phyloP scores from a whole-genome alignment of 1,140 invertebrate genomes.

The Teleogryllus occipitalis region DNA sequence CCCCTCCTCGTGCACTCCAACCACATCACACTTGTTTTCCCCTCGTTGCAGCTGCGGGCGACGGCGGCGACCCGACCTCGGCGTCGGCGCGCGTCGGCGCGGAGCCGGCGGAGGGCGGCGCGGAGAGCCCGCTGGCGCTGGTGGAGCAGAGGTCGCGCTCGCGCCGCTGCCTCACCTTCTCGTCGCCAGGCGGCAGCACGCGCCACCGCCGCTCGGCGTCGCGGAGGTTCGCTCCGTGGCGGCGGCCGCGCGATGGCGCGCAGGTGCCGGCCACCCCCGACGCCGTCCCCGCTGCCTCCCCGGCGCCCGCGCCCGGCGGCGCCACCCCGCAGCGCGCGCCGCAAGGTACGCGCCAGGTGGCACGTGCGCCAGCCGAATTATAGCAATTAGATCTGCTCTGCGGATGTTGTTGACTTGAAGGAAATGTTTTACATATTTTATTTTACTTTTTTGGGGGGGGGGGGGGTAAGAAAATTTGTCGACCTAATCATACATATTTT shows the following conservation, averaged over 20 bases:
- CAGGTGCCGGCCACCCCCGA: not conserved
- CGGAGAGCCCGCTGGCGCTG: constrained; percentile 26
- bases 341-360: not conserved
- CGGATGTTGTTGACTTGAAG: too few species aligned
- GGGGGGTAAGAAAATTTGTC: too few species aligned
- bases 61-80: too few species aligned
- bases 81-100: not conserved
- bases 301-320: too few species aligned
- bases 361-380: not conserved
- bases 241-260: not conserved
- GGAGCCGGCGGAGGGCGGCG: too few species aligned
- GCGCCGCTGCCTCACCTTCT: constrained; percentile 29
- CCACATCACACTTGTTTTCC: too few species aligned
- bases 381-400: too few species aligned
- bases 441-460: too few species aligned
- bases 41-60: not conserved
- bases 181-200: constrained; percentile 25
- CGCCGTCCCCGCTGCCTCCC: too few species aligned
- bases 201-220: not conserved
- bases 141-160: constrained; percentile 28
- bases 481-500: too few species aligned
- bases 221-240: not conserved
- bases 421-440: too few species aligned
- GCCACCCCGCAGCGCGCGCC: not conserved
- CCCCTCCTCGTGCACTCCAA: too few species aligned